phyloP scores from a whole-genome alignment of 2,888 invertebrate species.

The Phania funesta region DNA sequence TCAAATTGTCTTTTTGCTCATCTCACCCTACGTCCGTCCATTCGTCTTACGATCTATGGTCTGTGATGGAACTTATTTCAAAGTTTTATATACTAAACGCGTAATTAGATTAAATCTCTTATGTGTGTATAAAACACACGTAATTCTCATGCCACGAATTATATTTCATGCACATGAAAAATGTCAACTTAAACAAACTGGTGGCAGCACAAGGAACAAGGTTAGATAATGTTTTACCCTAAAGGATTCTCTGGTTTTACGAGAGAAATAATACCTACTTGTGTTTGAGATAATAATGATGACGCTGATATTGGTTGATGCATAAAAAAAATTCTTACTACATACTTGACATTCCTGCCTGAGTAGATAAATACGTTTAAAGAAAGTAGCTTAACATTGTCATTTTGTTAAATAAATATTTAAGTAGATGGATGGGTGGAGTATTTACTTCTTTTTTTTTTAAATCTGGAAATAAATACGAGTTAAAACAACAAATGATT shows the following conservation, averaged over 20 bases:
- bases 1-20: conserved; percentile 47
- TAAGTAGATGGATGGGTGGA: conserved; percentile 40
- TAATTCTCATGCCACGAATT: conserved; percentile 8
- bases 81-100: conserved; percentile 37
- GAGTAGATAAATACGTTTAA: conserved; percentile 18
- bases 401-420: conserved; percentile 52
- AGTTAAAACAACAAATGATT: too few species aligned
- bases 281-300: conserved; percentile 26
- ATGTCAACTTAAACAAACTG: conserved; percentile 15
- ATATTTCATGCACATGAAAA: background rate
- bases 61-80: conserved; percentile 28
- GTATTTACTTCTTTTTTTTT: too few species aligned
- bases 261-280: background rate
- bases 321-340: conserved; percentile 12
- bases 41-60: conserved; percentile 17
- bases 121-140: conserved; percentile 54
- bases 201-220: conserved; percentile 22
- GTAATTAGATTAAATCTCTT: conserved; percentile 65
- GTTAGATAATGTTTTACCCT: conserved; percentile 53
- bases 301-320: conserved; percentile 8
- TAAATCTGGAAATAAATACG: too few species aligned
- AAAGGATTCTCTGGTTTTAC: conserved; percentile 34
- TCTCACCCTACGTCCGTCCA: background rate
- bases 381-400: conserved; percentile 28
- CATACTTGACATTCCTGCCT: conserved; percentile 52